Evolutionary conservation across 64 coral and sea anemone genomes (phyloP).

Genomic region (Dendronephthya gigantea): DNA sequence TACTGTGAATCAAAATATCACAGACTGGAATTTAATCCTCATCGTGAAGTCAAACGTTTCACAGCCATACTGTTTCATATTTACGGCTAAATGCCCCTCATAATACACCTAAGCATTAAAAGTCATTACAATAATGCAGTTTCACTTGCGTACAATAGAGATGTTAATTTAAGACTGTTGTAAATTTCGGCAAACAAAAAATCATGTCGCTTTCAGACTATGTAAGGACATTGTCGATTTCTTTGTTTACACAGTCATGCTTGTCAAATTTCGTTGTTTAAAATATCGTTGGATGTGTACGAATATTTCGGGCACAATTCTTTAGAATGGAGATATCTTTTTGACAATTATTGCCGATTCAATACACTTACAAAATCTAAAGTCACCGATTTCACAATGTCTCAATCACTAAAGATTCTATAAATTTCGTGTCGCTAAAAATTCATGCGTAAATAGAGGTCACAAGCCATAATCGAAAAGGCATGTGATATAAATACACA

Average conservation of each 20-base stretch:
- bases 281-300: neutral
- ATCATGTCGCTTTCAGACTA: neutral
- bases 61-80: too few relatives aligned
- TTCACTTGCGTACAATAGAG: neutral
- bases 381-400: neutral
- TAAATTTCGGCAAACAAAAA: neutral
- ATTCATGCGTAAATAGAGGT: neutral
- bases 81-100: too few relatives aligned
- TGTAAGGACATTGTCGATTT: neutral
- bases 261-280: neutral
- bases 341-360: too few relatives aligned
- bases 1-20: neutral
- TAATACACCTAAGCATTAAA: too few relatives aligned
- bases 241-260: too few relatives aligned
- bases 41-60: too few relatives aligned
- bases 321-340: too few relatives aligned
- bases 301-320: neutral
- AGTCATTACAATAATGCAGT: too few relatives aligned
- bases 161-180: neutral
- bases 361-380: neutral
- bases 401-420: neutral
- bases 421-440: neutral
- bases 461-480: neutral
- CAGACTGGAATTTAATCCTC: too few relatives aligned
- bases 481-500: neutral